phyloP scores from a whole-genome alignment of 2,113 vertebrate species.

The Haemorhous mexicanus region DNA sequence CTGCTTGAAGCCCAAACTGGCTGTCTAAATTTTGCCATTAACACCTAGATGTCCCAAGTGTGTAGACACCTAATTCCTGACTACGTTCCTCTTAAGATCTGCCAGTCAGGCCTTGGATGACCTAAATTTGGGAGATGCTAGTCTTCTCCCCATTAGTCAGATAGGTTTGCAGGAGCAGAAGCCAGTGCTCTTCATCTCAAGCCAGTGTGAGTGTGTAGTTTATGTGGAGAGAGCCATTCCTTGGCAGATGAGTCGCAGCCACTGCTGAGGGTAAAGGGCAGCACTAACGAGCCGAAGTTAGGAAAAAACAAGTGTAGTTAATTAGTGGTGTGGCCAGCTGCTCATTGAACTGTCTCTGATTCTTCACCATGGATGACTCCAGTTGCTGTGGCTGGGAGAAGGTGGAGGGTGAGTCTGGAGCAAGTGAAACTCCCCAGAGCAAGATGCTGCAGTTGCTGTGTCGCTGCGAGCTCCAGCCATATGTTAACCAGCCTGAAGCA shows the following conservation, averaged over 20 bases:
- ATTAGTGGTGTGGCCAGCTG: neutral
- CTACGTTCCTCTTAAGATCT: neutral
- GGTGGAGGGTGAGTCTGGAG: neutral
- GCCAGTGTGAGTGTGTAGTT: neutral
- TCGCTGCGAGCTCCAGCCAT: rapidly evolving
- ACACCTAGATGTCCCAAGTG: neutral
- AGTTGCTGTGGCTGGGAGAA: neutral
- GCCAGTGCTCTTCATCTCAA: neutral
- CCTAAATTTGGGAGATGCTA: neutral
- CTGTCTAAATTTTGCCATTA: neutral
- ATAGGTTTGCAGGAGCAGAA: neutral
- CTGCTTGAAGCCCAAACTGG: neutral
- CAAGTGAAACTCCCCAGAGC: neutral
- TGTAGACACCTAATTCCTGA: neutral
- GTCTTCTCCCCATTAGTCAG: neutral
- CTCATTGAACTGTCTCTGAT: neutral
- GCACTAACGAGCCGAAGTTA: neutral
- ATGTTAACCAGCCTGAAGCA: slow-evolving; percentile 25
- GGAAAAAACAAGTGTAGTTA: neutral
- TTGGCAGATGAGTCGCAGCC: neutral
- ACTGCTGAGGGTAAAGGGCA: neutral
- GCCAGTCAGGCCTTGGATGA: neutral
- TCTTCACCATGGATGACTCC: neutral
- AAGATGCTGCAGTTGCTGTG: neutral
- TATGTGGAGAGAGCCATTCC: neutral